phyloP scores from a whole-genome alignment of 2,888 invertebrate species.

The Odontothrips loti region DNA sequence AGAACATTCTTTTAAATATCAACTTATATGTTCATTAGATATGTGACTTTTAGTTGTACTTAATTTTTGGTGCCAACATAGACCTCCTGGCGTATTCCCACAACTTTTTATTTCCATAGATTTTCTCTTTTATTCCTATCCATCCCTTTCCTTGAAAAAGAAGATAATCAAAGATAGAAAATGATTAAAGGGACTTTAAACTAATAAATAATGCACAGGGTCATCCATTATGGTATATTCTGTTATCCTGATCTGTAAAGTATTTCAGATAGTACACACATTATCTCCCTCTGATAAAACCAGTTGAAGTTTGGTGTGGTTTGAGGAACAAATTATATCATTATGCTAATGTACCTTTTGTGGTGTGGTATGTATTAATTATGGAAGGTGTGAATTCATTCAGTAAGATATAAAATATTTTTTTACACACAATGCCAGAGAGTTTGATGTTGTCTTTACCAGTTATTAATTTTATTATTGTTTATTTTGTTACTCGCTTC shows the following conservation, averaged over 20 bases:
- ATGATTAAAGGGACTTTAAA: no score
- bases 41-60: no score
- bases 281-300: neutral
- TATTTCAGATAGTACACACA: neutral
- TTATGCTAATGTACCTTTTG: neutral
- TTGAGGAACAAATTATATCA: neutral
- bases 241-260: neutral
- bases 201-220: neutral
- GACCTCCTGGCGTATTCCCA: no score
- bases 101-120: no score
- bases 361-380: neutral
- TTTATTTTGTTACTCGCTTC: neutral
- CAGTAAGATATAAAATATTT: neutral
- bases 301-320: neutral
- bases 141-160: no score
- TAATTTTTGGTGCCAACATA: no score
- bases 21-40: no score
- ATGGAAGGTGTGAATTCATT: neutral
- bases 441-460: neutral
- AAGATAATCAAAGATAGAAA: no score
- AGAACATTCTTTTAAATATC: no score
- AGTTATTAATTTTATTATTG: constrained; percentile 11
- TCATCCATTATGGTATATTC: neutral
- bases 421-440: neutral
- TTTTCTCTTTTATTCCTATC: no score